Evolutionary conservation across 2,113 vertebrate genomes (phyloP).

Genomic region (Larimichthys polyactis): DNA sequence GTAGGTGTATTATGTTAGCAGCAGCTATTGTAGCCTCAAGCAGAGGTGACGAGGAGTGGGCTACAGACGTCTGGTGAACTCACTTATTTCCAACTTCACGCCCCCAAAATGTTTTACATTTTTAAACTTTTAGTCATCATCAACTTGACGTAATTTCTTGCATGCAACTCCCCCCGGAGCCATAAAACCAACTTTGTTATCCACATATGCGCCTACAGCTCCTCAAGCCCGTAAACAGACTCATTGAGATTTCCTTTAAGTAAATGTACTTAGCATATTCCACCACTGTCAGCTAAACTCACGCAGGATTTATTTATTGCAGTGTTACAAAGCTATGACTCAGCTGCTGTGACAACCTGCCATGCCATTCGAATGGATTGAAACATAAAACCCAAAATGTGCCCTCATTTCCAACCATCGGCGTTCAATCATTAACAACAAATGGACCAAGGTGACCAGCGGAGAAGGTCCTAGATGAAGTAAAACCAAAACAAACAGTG

Average conservation of each 20-base stretch:
- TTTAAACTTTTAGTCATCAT: too few relatives aligned
- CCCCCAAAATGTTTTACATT: too few relatives aligned
- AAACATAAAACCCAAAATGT: constrained; percentile 34
- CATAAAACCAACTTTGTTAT: neutral
- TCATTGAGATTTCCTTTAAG: neutral
- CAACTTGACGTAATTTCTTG: too few relatives aligned
- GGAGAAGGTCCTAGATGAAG: constrained; percentile 29
- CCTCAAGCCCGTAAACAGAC: neutral
- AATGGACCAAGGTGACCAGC: constrained; percentile 43
- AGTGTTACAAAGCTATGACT: constrained; percentile 4
- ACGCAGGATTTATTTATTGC: constrained; percentile 8
- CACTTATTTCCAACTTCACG: too few relatives aligned
- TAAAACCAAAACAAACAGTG: constrained; percentile 63
- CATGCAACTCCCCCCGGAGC: too few relatives aligned
- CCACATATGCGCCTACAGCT: neutral
- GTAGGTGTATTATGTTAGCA: neutral
- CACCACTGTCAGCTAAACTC: neutral
- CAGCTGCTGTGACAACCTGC: constrained; percentile 16
- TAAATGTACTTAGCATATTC: neutral
- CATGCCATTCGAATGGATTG: neutral
- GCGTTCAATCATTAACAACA: constrained; percentile 19
- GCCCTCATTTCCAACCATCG: constrained; percentile 24
- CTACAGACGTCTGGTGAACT: neutral
- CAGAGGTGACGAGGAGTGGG: neutral
- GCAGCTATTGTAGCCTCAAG: neutral